Percentiles rank a stretch among this genome's conserved stretches.
Evolutionary conservation across 2,113 vertebrate genomes (phyloP).

Genomic region (Cyanoliseus patagonus): DNA sequence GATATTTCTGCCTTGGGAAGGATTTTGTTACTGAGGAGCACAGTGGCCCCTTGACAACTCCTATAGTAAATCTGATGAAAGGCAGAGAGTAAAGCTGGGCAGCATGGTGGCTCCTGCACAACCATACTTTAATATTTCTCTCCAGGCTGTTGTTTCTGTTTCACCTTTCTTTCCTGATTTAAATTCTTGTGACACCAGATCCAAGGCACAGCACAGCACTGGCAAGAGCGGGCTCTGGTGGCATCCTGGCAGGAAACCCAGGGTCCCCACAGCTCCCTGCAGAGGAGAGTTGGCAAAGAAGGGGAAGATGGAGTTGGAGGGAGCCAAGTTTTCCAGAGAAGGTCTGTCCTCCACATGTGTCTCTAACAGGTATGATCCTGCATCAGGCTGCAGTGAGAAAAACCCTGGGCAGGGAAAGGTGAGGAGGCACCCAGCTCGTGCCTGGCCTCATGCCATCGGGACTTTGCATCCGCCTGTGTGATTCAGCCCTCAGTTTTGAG

Average conservation of each 20-base stretch:
- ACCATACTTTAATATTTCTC: not conserved
- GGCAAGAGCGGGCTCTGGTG: not conserved
- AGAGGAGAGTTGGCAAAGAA: not conserved
- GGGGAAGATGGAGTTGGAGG: not conserved
- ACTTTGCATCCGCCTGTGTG: accelerated
- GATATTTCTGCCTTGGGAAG: conserved; percentile 42
- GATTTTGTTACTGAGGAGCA: not conserved
- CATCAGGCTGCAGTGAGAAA: not conserved
- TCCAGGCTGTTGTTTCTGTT: not conserved
- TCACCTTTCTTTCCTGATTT: not conserved
- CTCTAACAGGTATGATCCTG: not conserved
- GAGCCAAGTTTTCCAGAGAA: accelerated
- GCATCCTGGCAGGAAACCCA: not conserved
- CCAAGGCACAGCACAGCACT: not conserved
- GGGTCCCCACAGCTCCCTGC: not conserved
- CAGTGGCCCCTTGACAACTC: not conserved
- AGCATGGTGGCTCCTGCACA: not conserved
- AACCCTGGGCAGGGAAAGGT: no score
- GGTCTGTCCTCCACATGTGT: not conserved
- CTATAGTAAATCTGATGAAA: not conserved
- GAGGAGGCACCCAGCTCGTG: not conserved
- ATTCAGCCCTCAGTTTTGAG: not conserved
- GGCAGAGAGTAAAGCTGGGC: not conserved
- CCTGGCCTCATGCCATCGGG: not conserved
- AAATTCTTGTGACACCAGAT: not conserved